phyloP scores from a whole-genome alignment of 2,113 vertebrate genomes.

The Morone saxatilis region DNA sequence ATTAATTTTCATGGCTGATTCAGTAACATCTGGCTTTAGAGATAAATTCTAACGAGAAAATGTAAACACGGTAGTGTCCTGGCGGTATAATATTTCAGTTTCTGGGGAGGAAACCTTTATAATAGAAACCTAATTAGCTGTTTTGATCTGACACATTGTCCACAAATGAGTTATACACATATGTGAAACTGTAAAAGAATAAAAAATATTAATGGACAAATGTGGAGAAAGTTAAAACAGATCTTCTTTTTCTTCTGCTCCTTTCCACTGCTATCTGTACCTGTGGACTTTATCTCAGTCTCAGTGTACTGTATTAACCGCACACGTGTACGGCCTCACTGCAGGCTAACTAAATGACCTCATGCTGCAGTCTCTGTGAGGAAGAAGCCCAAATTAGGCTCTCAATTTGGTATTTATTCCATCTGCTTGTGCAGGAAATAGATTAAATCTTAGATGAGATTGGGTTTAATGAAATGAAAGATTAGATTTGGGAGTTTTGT shows the following conservation, averaged over 20 bases:
- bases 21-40: slow-evolving; percentile 79
- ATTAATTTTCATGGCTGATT: slow-evolving; percentile 82
- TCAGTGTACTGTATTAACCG: slow-evolving; percentile 43
- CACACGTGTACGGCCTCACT: slow-evolving; percentile 51
- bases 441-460: slow-evolving; percentile 78
- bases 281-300: slow-evolving; percentile 50
- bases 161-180: not conserved
- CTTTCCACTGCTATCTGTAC: slow-evolving; percentile 41
- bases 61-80: slow-evolving; percentile 75
- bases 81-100: slow-evolving; percentile 60
- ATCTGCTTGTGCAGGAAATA: slow-evolving; percentile 76
- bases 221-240: slow-evolving; percentile 10
- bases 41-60: slow-evolving; percentile 79
- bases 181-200: slow-evolving; percentile 20
- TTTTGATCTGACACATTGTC: slow-evolving; percentile 49
- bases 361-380: slow-evolving; percentile 59
- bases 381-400: slow-evolving; percentile 63
- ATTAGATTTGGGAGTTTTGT: slow-evolving; percentile 76
- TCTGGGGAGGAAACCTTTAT: slow-evolving; percentile 51
- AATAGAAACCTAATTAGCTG: slow-evolving; percentile 59
- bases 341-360: slow-evolving; percentile 66
- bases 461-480: slow-evolving; percentile 78
- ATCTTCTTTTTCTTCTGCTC: slow-evolving; percentile 29
- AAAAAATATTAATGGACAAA: not conserved
- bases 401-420: slow-evolving; percentile 62